Evolutionary conservation across 2,888 invertebrate species (phyloP), one percentile per base, ranked within the genome.

Genomic region (Spodoptera exigua): DNA sequence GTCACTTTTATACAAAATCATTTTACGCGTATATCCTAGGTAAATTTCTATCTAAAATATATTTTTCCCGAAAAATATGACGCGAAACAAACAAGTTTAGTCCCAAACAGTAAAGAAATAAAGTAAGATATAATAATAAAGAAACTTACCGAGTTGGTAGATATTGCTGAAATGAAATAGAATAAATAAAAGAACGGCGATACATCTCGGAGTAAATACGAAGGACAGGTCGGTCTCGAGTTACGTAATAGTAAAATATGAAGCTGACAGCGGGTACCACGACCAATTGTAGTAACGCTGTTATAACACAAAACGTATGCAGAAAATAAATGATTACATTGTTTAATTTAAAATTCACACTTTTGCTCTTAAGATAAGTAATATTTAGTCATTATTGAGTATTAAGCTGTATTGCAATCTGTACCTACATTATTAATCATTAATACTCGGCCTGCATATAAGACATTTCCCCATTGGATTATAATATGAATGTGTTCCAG

Each of bases 401-500:
- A 36, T 48, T 48, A 45, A 46, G 18, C 41, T 51, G n/a, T 37
- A 2, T 43, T n/a, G n/a, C n/a, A n/a, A n/a, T n/a, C n/a, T 2
- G 32, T 35, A 27, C 34, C 21, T 16, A 14, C 40, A n/a, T 18
- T 37, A 53, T 47, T 37, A 18, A 17, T 49, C 34, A 54, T 75
- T 71, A 70, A 72, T 68, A 70, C 55, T 55, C 51, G 54, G 0
- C 46, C 56, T 72, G 64, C 69, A 60, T 77, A 47, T 65, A 46
- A 39, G 79, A 69, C n/a, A 85, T 80, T 76, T 80, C 76, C 66
- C 56, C 81, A n/a, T n/a, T 82, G 79, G 85, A 82, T 80, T 83
- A 83, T 17, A 34, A 91, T 89, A 84, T 84, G 85, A 89, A 88
- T 84, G 84, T 81, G 84, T 81, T 79, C 80, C 83, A 80, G 82